Evolutionary conservation across 2,888 invertebrate genomes (phyloP).

Genomic region (Ellobium chinense): DNA sequence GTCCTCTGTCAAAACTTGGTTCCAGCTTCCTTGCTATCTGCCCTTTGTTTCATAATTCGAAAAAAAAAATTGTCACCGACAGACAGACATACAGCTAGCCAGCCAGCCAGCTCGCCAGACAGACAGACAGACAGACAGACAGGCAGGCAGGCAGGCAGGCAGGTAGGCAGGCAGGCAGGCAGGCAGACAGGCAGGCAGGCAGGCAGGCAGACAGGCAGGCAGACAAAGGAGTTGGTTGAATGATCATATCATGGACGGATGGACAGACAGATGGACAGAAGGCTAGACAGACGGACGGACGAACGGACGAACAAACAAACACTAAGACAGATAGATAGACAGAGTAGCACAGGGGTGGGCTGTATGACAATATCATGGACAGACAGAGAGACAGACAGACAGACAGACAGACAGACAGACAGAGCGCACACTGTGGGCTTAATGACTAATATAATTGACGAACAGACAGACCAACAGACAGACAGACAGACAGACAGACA

Average conservation of each 20-base stretch:
- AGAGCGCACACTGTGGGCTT: too few relatives aligned
- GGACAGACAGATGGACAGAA: neutral
- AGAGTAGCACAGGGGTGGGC: neutral
- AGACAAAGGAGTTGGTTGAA: too few relatives aligned
- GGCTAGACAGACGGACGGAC: neutral
- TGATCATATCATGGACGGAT: too few relatives aligned
- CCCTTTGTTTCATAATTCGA: too few relatives aligned
- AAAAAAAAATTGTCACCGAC: too few relatives aligned
- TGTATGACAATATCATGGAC: too few relatives aligned
- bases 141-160: neutral
- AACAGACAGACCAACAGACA: constrained; percentile 8
- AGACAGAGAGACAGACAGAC: neutral
- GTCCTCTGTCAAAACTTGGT: too few relatives aligned
- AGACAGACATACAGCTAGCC: neutral
- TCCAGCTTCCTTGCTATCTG: too few relatives aligned
- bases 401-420: neutral
- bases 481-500: neutral
- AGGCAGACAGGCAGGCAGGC: neutral
- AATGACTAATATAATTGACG: too few relatives aligned
- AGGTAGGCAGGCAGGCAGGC: neutral
- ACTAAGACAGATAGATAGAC: neutral
- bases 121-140: neutral
- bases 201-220: neutral
- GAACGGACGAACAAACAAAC: neutral
- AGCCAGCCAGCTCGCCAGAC: neutral